Conservation (phyloP, 2,888 invertebrate genomes). For the Cybosia mesomella region DNA sequence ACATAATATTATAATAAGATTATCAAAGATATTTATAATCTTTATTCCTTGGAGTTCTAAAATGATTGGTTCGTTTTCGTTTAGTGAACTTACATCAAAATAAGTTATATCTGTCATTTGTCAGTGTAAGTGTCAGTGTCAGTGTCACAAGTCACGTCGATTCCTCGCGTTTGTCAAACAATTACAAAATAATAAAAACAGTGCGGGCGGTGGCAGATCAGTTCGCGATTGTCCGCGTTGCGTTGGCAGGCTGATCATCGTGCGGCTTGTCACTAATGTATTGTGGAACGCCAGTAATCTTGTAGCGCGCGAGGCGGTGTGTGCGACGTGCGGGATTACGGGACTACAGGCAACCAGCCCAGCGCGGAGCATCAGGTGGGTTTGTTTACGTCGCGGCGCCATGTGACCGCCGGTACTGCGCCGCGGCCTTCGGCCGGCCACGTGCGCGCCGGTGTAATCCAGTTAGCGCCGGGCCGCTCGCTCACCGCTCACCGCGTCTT, state of each 20-base stretch:
- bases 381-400: constrained; percentile 63
- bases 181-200: constrained; percentile 61
- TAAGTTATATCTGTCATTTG: neutral
- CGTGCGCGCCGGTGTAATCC: constrained; percentile 60
- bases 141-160: constrained; percentile 26
- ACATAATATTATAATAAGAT: too few relatives aligned
- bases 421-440: constrained; percentile 55
- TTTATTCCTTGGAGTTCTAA: too few relatives aligned
- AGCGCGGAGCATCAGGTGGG: constrained; percentile 62
- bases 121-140: constrained; percentile 43
- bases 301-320: constrained; percentile 14
- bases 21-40: too few relatives aligned
- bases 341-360: constrained; percentile 23
- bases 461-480: constrained; percentile 50
- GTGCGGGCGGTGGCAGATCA: constrained; percentile 50
- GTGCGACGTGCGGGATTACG: constrained; percentile 4
- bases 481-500: constrained; percentile 35
- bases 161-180: constrained; percentile 29
- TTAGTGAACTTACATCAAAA: too few relatives aligned
- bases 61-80: too few relatives aligned
- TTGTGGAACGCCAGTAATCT: constrained; percentile 30
- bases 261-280: constrained; percentile 33
- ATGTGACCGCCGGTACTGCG: constrained; percentile 63
- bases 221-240: constrained; percentile 18
- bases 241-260: constrained; percentile 22